A percentile compares a stretch with the other conserved stretches of the same genome.
These are phyloP conservation scores for Ictidomys tridecemlineatus DNA, from an alignment of 2,113 vertebrate genomes.

Conservation along the genomic window DNA sequence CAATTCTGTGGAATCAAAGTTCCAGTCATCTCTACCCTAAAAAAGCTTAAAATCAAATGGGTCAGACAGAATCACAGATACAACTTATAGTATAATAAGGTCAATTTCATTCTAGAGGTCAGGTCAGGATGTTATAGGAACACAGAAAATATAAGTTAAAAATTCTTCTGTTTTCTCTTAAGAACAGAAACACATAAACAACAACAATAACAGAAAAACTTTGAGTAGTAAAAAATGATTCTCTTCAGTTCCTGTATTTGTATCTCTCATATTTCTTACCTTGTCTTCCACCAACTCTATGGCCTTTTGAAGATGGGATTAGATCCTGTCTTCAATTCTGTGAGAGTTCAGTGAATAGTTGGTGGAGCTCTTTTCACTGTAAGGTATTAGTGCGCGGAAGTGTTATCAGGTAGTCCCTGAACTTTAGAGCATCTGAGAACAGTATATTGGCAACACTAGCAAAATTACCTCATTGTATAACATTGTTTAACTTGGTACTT, in stretches of 20 bases:
- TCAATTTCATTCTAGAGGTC: neutral
- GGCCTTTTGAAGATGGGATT: slow-evolving; percentile 34
- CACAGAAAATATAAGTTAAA: neutral
- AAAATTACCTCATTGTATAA: slow-evolving; percentile 67
- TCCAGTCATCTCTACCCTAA: neutral
- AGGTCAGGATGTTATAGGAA: neutral
- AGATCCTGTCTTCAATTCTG: neutral
- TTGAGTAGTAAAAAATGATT: slow-evolving; percentile 1
- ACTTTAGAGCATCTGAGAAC: slow-evolving; percentile 37
- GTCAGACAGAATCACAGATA: neutral
- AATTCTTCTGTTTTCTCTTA: slow-evolving; percentile 26
- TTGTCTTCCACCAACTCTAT: neutral
- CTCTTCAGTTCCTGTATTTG: neutral
- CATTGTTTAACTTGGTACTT: slow-evolving; percentile 74
- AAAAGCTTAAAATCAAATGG: slow-evolving; percentile 49
- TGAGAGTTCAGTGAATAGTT: slow-evolving; percentile 9
- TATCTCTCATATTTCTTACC: neutral
- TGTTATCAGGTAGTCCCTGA: slow-evolving; percentile 53
- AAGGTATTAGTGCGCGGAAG: neutral
- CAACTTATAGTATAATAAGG: neutral
- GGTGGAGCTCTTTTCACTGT: neutral
- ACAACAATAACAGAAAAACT: neutral
- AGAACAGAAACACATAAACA: slow-evolving; percentile 36
- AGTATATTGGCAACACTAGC: slow-evolving; percentile 50
- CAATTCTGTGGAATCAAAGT: slow-evolving; percentile 19